These are phyloP conservation scores for Odontocerum albicorne DNA, from an alignment of 2,888 invertebrate species.

Conservation along the genomic window DNA sequence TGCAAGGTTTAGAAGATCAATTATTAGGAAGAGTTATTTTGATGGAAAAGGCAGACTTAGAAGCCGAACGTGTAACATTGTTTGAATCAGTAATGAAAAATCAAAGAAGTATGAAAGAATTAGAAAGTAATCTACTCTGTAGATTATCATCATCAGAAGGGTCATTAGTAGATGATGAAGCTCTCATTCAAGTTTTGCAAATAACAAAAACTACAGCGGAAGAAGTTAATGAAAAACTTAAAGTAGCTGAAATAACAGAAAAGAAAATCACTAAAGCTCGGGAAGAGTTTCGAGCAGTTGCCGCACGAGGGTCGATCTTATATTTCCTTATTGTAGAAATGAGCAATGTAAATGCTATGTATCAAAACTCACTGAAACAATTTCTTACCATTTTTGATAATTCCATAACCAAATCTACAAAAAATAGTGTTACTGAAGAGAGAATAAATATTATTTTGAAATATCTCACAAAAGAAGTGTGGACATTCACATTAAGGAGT, in stretches of 20 bases:
- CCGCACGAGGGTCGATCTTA: constrained; percentile 89
- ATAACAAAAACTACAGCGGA: constrained; percentile 88
- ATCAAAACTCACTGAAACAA: constrained; percentile 94
- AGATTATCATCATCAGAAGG: constrained; percentile 93
- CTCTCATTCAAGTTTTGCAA: constrained; percentile 85
- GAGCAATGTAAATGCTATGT: constrained; percentile 96
- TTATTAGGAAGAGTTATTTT: constrained; percentile 89
- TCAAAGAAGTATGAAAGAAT: constrained; percentile 92
- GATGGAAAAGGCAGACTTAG: constrained; percentile 95
- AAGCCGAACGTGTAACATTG: constrained; percentile 88
- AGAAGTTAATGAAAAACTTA: constrained; percentile 92
- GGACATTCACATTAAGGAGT: constrained; percentile 89
- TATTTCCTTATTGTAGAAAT: constrained; percentile 97
- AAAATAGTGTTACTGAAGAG: constrained; percentile 81
- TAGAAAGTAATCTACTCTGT: constrained; percentile 89
- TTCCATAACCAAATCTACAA: constrained; percentile 88
- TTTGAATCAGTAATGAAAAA: constrained; percentile 97
- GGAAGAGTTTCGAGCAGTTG: constrained; percentile 94
- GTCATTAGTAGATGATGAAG: constrained; percentile 94
- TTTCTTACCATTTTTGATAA: constrained; percentile 92
- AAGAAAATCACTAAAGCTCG: constrained; percentile 91
- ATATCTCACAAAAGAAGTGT: constrained; percentile 89
- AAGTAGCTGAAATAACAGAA: constrained; percentile 91
- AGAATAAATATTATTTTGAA: constrained; percentile 86
- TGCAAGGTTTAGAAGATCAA: constrained; percentile 95